Conservation (phyloP, 2,797 vertebrate genomes). For the Sylvilagus floridanus region DNA sequence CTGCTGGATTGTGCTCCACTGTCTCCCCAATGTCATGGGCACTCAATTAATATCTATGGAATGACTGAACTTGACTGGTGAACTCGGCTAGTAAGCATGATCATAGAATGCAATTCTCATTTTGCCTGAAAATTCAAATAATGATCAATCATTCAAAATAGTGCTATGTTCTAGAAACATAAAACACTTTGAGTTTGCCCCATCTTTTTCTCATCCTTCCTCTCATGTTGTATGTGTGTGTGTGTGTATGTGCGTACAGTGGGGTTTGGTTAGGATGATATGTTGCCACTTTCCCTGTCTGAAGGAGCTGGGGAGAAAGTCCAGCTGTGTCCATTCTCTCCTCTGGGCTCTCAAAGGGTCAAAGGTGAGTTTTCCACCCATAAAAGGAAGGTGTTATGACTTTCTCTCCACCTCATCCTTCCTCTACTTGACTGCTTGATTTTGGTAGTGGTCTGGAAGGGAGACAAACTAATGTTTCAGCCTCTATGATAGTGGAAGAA, state of each 20-base stretch:
- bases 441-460: constrained; percentile 24
- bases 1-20: not conserved
- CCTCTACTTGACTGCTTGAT: not conserved
- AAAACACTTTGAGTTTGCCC: not conserved
- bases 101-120: not conserved
- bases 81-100: not conserved
- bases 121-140: constrained; percentile 8
- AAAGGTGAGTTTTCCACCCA: not conserved
- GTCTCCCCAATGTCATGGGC: no score
- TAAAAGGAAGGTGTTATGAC: not conserved
- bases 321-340: not conserved
- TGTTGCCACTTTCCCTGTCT: not conserved
- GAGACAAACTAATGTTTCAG: constrained; percentile 1
- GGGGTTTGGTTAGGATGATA: not conserved
- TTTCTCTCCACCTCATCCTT: not conserved
- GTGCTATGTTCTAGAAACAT: not conserved
- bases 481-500: not conserved
- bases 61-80: not conserved
- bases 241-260: accelerated
- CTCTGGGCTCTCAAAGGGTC: not conserved
- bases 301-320: constrained; percentile 18
- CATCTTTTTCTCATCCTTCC: not conserved
- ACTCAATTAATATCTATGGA: not conserved
- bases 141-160: not conserved
- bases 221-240: not conserved